These are phyloP conservation scores for Phenacoccus solenopsis DNA, from an alignment of 1,140 invertebrate genomes.

Conservation along the genomic window DNA sequence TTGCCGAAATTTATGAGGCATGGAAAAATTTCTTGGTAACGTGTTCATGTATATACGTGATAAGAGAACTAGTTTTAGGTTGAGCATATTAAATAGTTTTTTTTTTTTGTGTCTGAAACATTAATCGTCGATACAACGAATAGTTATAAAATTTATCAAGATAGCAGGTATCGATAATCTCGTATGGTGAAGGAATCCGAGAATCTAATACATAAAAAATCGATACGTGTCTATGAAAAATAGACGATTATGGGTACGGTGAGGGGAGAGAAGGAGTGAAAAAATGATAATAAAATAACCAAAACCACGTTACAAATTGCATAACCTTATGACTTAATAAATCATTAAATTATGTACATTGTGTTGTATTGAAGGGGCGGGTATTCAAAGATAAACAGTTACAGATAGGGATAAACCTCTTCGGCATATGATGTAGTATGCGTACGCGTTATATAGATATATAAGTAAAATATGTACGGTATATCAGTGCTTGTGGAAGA, in stretches of 20 bases:
- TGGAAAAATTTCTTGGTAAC: no score
- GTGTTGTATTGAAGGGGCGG: slow-evolving; percentile 15
- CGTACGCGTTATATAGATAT: not conserved
- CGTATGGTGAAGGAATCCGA: no score
- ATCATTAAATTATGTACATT: slow-evolving; percentile 17
- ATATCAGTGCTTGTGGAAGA: slow-evolving; percentile 1
- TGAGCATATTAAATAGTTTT: no score
- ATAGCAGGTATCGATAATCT: no score
- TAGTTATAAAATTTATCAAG: no score
- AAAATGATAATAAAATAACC: slow-evolving; percentile 6
- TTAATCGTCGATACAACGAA: no score
- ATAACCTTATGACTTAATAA: slow-evolving; percentile 18
- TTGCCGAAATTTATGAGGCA: no score
- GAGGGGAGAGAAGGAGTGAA: not conserved
- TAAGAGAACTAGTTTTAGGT: no score
- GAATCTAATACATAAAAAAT: no score
- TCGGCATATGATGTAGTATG: not conserved
- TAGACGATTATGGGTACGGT: not conserved
- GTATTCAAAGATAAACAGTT: slow-evolving; percentile 8
- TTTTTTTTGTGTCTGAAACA: no score
- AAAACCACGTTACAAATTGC: slow-evolving; percentile 12
- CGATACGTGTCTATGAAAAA: not conserved
- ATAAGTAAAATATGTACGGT: not conserved
- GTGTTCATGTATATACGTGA: no score
- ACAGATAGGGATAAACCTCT: slow-evolving; percentile 9